Conservation (phyloP, 1,140 invertebrate species). For the Lysiphlebus fabarum region DNA sequence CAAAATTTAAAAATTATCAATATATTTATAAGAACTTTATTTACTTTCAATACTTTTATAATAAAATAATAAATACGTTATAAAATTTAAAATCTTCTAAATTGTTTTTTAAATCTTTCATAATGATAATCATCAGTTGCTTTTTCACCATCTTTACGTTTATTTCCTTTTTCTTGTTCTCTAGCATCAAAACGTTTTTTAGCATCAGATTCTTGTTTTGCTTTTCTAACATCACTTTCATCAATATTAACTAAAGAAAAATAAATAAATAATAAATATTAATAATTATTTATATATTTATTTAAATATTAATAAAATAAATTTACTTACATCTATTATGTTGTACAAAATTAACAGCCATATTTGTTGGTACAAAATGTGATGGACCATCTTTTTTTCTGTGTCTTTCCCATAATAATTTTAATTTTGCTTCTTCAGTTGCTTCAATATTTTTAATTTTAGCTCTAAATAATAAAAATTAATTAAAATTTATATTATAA, state of each 20-base stretch:
- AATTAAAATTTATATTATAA: conserved; percentile 7
- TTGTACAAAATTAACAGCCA: conserved; percentile 97
- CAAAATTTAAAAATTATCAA: too few relatives aligned
- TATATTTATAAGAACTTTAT: too few relatives aligned
- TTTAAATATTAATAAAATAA: background rate
- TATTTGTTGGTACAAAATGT: conserved; percentile 95
- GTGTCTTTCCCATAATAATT: conserved; percentile 80
- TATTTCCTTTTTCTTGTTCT: conserved; percentile 61
- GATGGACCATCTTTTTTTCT: conserved; percentile 93
- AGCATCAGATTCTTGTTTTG: conserved; percentile 57
- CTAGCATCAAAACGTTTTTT: conserved; percentile 56
- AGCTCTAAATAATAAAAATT: conserved; percentile 57
- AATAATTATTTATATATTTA: background rate
- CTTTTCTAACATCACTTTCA: conserved; percentile 61
- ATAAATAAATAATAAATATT: conserved; percentile 6
- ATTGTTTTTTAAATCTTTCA: conserved; percentile 95
- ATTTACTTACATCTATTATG: conserved; percentile 81
- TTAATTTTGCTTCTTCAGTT: conserved; percentile 95
- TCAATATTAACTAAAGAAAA: conserved; percentile 76
- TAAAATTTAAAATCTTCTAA: conserved; percentile 73
- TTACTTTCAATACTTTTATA: too few relatives aligned
- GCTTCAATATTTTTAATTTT: conserved; percentile 98
- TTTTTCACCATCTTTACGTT: conserved; percentile 76
- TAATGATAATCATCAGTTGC: conserved; percentile 97
- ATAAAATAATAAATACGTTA: too few relatives aligned